Percentiles rank a stretch among this genome's conserved stretches.
phyloP scores from a whole-genome alignment of 2,888 invertebrate species.

The Epiblema foenella region DNA sequence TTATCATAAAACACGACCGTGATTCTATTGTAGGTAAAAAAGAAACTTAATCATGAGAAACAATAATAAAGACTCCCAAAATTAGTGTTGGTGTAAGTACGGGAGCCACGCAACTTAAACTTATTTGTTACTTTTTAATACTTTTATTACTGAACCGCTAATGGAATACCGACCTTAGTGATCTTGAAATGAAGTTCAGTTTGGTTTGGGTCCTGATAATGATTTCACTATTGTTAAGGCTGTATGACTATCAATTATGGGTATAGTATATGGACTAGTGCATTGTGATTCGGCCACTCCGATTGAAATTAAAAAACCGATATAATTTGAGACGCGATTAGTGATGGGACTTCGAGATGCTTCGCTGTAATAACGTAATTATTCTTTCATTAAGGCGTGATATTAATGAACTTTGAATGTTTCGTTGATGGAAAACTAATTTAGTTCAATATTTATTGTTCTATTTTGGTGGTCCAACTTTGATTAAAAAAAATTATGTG shows the following conservation, averaged over 20 bases:
- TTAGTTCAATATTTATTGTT: background rate
- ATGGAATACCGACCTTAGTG: conserved; percentile 53
- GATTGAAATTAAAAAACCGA: conserved; percentile 84
- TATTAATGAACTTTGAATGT: conserved; percentile 26
- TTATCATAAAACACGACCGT: conserved; percentile 54
- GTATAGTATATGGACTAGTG: conserved; percentile 78
- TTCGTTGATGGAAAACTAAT: background rate
- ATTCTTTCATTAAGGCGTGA: conserved; percentile 25
- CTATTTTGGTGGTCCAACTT: background rate
- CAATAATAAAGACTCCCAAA: conserved; percentile 83
- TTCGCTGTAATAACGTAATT: conserved; percentile 31
- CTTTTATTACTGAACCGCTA: conserved; percentile 49
- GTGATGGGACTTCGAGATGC: conserved; percentile 60
- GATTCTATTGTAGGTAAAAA: conserved; percentile 79
- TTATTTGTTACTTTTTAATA: conserved; percentile 76
- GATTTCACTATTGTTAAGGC: conserved; percentile 81
- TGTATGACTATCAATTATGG: conserved; percentile 84
- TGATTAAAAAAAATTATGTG: background rate
- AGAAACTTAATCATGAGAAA: conserved; percentile 85
- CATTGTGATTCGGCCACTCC: conserved; percentile 78
- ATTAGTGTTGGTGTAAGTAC: conserved; percentile 82
- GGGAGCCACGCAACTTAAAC: conserved; percentile 82
- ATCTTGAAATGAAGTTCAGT: conserved; percentile 53
- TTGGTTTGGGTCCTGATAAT: conserved; percentile 53
- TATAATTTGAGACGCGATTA: conserved; percentile 77